Base-by-base conservation (phyloP, 2,888 invertebrate genomes). In the Andrena flavipes region DNA sequence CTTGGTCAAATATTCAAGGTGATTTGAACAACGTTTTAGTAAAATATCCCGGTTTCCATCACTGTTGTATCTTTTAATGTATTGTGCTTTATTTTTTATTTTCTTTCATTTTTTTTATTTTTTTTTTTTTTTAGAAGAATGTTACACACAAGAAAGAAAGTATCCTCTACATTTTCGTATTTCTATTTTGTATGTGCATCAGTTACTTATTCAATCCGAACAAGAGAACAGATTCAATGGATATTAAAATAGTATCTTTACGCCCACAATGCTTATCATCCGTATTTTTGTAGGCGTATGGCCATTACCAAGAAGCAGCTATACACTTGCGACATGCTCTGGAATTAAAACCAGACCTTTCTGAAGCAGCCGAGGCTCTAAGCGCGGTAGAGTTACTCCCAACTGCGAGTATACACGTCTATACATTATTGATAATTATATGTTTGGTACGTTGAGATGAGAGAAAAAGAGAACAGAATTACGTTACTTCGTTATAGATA, bases 1-100 rank as follows among this genome's bases (percentile, higher is more conserved):
- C 95, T 98, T 73, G 98, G 98, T 6, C 98, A 98, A 94, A 98
- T 98, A 93, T 97, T 98, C 92, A 98, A 98, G 94, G 94, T 94
- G 80, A 69, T 23, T 49, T n/a, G n/a, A 20, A 70, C 62, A 48
- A 63, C 51, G 49, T 67, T 63, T 35, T 56, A 29, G 6, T 8
- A 26, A 59, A 8, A n/a, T 48, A 56, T 59, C 65, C 13, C 16
- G 35, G 10, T 48, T 20, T 62, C 0, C 8, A 42, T n/a, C 13
- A 26, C 51, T 62, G 6, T 2, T 26, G n/a, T 29, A 35, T 23
- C 33, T 63, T 63, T 16, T 49, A 3, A 42, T 16, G 42, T 42
- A 42, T 42, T 16, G 4, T 16, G 42, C 16, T 13, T 16, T 42
- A 5, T 42, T 13, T 13, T 42, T 42, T 42, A 42, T 42, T 42